Evolutionary conservation across 2,113 vertebrate species (phyloP).

Genomic region (Lota lota): DNA sequence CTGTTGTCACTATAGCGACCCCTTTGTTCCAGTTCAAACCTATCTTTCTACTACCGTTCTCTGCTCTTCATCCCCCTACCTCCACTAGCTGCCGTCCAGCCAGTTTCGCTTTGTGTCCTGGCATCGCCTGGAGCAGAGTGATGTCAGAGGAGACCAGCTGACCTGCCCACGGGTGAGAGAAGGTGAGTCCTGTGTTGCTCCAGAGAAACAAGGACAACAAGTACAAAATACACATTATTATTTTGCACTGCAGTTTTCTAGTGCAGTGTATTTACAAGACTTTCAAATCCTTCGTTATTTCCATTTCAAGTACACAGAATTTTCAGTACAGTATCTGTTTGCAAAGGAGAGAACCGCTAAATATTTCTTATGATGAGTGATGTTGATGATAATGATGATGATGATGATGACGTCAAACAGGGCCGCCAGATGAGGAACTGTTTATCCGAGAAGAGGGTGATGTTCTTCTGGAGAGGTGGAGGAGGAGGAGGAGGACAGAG

Average conservation of each 20-base stretch:
- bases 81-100: constrained; percentile 84
- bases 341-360: too few relatives aligned
- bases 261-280: background rate
- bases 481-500: constrained; percentile 63
- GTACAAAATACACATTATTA: background rate
- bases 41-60: too few relatives aligned
- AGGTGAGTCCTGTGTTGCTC: constrained; percentile 68
- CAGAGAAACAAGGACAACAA: background rate
- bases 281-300: background rate
- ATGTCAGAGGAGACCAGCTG: constrained; percentile 85
- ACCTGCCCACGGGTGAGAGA: constrained; percentile 87
- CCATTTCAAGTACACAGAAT: background rate
- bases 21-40: too few relatives aligned
- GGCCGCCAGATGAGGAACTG: constrained; percentile 79
- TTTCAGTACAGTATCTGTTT: background rate
- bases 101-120: constrained; percentile 82
- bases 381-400: background rate
- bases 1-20: too few relatives aligned
- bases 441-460: constrained; percentile 64
- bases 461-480: constrained; percentile 62
- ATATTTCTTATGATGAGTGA: background rate
- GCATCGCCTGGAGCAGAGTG: constrained; percentile 80
- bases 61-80: background rate
- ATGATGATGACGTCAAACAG: constrained; percentile 59
- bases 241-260: too few relatives aligned